A percentile compares a stretch with the other conserved stretches of the same genome.
These are phyloP conservation scores for Dolichallabes microphthalmus DNA, from an alignment of 2,113 vertebrate species.

Conservation along the genomic window DNA sequence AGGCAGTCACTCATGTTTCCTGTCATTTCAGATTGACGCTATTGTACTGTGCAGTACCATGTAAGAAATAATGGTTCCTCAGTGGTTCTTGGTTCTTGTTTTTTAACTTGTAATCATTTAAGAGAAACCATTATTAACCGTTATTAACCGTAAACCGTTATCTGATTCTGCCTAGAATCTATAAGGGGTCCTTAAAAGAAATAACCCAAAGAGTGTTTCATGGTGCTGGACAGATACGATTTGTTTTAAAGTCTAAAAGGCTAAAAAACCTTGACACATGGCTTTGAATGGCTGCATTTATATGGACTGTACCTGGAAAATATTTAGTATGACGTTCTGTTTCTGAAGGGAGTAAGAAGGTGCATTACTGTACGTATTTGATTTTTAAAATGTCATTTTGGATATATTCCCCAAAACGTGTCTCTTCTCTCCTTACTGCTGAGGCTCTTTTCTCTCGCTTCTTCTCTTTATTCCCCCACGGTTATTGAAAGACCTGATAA, in stretches of 20 bases:
- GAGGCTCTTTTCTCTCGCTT: background rate
- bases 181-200: background rate
- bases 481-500: conserved; percentile 20
- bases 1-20: background rate
- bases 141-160: no score
- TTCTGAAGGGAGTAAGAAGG: background rate
- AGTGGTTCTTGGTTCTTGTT: background rate
- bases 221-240: background rate
- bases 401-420: background rate
- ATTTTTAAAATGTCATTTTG: background rate
- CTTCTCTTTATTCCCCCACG: background rate
- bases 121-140: no score
- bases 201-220: background rate
- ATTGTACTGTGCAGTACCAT: background rate
- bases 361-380: background rate
- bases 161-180: background rate
- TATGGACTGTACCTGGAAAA: background rate
- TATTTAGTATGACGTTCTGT: background rate
- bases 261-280: background rate
- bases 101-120: background rate
- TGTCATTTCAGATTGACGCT: background rate
- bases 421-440: background rate
- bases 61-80: background rate
- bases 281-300: background rate
- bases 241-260: background rate